Conservation (phyloP, 2,113 vertebrate species). For the Neodon shergylaensis region DNA sequence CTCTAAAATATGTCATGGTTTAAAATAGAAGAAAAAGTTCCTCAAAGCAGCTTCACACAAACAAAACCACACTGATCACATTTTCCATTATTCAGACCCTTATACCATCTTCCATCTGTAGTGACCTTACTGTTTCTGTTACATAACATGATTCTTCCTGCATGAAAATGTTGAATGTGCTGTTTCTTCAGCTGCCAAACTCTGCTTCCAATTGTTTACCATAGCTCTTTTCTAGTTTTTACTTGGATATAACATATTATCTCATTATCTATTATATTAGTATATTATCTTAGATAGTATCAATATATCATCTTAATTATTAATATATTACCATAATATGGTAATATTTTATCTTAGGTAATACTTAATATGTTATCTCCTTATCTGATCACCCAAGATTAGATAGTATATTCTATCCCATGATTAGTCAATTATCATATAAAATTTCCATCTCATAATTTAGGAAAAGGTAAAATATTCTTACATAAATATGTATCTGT, state of each 20-base stretch:
- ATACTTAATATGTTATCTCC: background rate
- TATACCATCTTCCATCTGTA: background rate
- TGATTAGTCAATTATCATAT: background rate
- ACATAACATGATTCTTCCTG: background rate
- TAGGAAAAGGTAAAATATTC: background rate
- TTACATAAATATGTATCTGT: background rate
- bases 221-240: background rate
- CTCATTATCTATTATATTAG: background rate
- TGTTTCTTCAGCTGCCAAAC: background rate
- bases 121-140: background rate
- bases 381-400: background rate
- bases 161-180: background rate
- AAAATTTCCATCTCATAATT: background rate
- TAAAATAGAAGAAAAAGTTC: background rate
- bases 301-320: background rate
- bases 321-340: background rate
- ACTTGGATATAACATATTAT: background rate
- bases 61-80: background rate
- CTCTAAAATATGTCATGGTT: background rate
- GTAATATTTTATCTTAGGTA: background rate
- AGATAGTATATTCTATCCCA: background rate
- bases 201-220: background rate
- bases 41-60: background rate
- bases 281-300: no score
- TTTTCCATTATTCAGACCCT: background rate